Base-by-base conservation (phyloP, 1,140 invertebrate species). In the Ceratoteleas bidentatus region DNA sequence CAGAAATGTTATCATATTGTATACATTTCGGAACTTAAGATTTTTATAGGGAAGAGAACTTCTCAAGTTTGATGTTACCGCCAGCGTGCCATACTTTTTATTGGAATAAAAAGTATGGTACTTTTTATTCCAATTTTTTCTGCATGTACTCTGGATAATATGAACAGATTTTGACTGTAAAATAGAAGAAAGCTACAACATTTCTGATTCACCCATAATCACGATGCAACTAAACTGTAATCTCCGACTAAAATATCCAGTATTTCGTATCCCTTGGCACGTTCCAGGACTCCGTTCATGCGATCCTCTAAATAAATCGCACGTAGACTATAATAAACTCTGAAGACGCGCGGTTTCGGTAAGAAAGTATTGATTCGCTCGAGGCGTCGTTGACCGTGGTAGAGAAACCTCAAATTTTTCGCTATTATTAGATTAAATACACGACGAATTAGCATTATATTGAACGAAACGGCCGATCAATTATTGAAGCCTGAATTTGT, bases 321-420 rank as follows among this genome's bases (percentile, higher is more conserved):
- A 53, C 52, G 6, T 40, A 0, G 7, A 65, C 13, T 53, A 43
- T 40, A 53, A 32, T 43, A 14, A 36, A 40, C 34, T 6, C 38
- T 49, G 38, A 49, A 49, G 45, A 14, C 43, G 24, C 32, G 11
- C 4, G 40, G 33, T 40, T 52, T 53, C 9, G 14, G 61, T 13
- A 53, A 40, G 34, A 65, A 65, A 38, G 49, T 65, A 65, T 65
- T 53, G 61, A 65, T 65, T 53, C 2, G 1, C 9, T n/a, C 15
- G 49, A 50, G n/a, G 36, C 47, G 61, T 65, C 61, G 61, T 65
- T 65, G 61, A 65, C 61, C 61, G 61, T 53, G 50, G 50, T 62
- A 53, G 24, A 50, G 50, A 52, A 66, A 66, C 52, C 50, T 66
- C 50, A 66, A 66, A 66, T 66, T 66, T 66, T 66, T 54, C 14